Base-by-base conservation (phyloP, 2,113 vertebrate species). In the Probosciger aterrimus region DNA sequence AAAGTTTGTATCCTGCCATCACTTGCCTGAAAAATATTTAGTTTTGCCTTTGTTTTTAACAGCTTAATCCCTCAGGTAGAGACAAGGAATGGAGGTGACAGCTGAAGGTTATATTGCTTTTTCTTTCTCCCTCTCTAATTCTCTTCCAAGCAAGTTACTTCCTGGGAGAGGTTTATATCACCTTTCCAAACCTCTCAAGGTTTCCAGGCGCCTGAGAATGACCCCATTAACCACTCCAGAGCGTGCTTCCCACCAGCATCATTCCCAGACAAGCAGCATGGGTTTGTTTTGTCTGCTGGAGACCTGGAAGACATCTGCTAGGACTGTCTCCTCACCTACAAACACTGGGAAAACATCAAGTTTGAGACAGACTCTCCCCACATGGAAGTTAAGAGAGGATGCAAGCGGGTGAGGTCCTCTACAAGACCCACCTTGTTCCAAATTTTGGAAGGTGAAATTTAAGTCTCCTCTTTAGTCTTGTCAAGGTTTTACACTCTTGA, bases 1-100 rank as follows among this genome's bases (percentile, higher is more conserved):
- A 53, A 69, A 62, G 14, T 52, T 87, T 91, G 19, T 55, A 25
- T n/a, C 53, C 73, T 87, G 46, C 23, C 46, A 27, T 71, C 14
- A 4, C 52, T 89, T 46, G 9, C n/a, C 68, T 83, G 71, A 81
- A 94, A 95, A 90, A 41, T 52, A 41, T 33, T 90, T 92, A 31
- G 22, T 82, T 93, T 82, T 33, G 14, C 24, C 1, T 78, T 76
- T 65, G 11, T 7, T 78, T 86, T 93, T 92, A 93, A 63, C 31
- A 88, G 64, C 55, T 81, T 90, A 70, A 74, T 90, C 41, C 37
- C 52, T 76, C 37, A 60, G 69, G 30, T 6, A 86, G 46, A 82
- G 47, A 53, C 31, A 81, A 59, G 47, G 50, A 77, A 37, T 33
- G 90, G 74, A 69, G 19, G 35, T 82, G 90, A 80, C 47, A 86